Base-by-base conservation (phyloP, 2,888 invertebrate genomes). In the Diplolepis rosae region DNA sequence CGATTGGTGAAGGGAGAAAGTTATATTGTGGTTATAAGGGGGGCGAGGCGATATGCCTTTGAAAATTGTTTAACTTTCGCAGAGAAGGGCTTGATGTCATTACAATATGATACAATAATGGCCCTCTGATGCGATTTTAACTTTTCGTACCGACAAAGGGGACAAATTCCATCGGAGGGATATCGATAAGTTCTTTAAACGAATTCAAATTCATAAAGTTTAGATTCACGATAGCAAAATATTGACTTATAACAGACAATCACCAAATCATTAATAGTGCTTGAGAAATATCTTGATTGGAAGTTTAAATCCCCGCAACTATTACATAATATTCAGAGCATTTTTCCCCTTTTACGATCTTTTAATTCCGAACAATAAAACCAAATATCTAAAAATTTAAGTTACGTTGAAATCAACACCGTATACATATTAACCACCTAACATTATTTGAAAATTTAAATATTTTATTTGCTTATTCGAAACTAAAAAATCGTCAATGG, bases 51-150 rank as follows among this genome's bases (percentile, higher is more conserved):
- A 22, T 39, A 71, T 69, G 71, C 66, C 70, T 71, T 72, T 66
- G 74, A 78, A 84, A 84, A 84, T 84, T 84, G 82, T 84, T 84
- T 79, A 83, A 83, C 84, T 83, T 83, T 80, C 75, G 75, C 69
- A 76, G 76, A 75, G 52, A 70, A 73, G 15, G 66, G 68, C 72
- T 66, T 73, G 27, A 72, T 76, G 81, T 78, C 78, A 75, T 48
- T 15, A 32, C 27, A 70, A 76, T 77, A 68, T 80, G 82, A 82
- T 83, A 82, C 83, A 82, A 83, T 83, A 83, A 82, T 81, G 82
- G 80, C 78, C 66, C 80, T 72, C 82, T 82, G 80, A 83, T 82
- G 82, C 77, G 83, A 82, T 83, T 82, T 83, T 82, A 82, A 82
- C 82, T 82, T 82, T 82, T 80, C 83, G 78, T 83, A 73, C 79